A percentile compares a stretch with the other conserved stretches of the same genome.
Evolutionary conservation across 2,888 invertebrate genomes (phyloP).

Genomic region (Hymenopus coronatus): DNA sequence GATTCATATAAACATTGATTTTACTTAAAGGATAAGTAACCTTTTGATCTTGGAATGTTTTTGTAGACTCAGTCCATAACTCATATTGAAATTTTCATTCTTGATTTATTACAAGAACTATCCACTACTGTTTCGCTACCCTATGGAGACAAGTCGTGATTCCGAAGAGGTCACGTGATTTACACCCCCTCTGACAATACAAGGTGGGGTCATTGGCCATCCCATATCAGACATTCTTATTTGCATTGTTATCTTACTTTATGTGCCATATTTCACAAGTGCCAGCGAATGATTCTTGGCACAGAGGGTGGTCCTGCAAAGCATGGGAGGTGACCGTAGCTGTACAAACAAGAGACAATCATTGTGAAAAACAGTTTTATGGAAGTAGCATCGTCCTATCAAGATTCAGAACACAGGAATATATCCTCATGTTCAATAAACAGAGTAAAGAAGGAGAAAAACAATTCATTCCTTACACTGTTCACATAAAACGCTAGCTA

Average conservation of each 20-base stretch:
- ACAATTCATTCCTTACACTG: no score
- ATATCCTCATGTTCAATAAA: no score
- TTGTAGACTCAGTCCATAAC: no score
- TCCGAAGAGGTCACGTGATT: neutral
- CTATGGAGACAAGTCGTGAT: neutral
- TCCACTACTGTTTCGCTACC: neutral
- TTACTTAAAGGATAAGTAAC: no score
- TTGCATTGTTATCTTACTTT: neutral
- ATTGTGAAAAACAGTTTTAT: no score
- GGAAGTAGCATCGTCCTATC: no score
- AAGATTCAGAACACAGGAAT: no score
- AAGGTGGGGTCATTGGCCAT: neutral
- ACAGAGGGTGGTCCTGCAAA: neutral
- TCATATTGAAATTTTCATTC: no score
- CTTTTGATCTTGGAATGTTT: no score
- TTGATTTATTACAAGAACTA: neutral
- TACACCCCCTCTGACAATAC: neutral
- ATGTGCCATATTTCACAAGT: neutral
- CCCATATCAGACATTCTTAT: neutral
- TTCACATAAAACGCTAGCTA: no score
- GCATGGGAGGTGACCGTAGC: neutral
- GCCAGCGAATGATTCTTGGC: neutral
- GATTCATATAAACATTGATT: no score
- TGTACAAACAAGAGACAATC: neutral
- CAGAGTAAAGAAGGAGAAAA: no score